These are phyloP conservation scores for Zaprionus tsacasi DNA, from an alignment of 1,140 invertebrate genomes.

Conservation along the genomic window DNA sequence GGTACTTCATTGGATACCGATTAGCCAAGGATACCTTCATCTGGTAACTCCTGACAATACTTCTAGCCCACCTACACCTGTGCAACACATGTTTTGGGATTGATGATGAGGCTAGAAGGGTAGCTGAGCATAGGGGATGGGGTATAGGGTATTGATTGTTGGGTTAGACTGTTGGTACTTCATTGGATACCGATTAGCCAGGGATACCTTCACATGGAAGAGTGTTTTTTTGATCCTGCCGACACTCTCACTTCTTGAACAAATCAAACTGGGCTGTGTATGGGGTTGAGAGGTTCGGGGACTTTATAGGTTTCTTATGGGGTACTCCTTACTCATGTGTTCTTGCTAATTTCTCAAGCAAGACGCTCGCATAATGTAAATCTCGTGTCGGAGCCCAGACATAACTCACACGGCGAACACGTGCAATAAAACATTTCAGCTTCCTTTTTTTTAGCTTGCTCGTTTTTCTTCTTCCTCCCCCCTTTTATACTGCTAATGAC, in stretches of 20 bases:
- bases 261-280: neutral
- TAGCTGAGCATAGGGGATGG: neutral
- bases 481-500: conserved; percentile 59
- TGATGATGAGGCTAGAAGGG: neutral
- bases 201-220: neutral
- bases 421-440: conserved; percentile 70
- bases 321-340: neutral
- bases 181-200: neutral
- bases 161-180: too few species aligned
- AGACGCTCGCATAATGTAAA: conserved; percentile 64
- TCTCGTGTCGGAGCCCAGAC: conserved; percentile 57
- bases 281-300: neutral
- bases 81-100: too few species aligned
- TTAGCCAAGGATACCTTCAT: neutral
- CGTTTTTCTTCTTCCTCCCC: conserved; percentile 21
- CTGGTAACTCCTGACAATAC: too few species aligned
- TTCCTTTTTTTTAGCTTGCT: conserved; percentile 25
- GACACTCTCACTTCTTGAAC: neutral
- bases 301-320: neutral
- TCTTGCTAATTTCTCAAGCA: conserved; percentile 49
- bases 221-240: neutral
- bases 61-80: too few species aligned
- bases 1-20: too few species aligned
- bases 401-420: conserved; percentile 63
- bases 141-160: too few species aligned